Base-by-base conservation (phyloP, 2,797 vertebrate species). In the Oreonectes daqikongensis region DNA sequence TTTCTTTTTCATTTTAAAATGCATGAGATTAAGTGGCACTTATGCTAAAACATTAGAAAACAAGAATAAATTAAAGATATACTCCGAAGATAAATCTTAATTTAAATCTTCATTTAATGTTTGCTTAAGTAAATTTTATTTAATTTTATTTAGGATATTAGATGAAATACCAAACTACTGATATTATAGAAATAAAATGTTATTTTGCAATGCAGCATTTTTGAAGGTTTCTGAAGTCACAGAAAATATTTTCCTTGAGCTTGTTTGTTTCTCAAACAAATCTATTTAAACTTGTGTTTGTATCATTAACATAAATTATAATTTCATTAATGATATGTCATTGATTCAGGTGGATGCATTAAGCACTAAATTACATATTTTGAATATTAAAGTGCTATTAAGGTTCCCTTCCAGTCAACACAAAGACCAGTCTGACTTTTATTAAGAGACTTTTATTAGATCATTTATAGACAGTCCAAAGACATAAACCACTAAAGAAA, bases 211-310 rank as follows among this genome's bases (percentile, higher is more conserved):
- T 28, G 15, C 26, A 59, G 40, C 10, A 52, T 60, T 55, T 35
- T 48, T 20, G 53, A 76, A n/a, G 64, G 40, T 61, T 69, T 28
- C 30, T 69, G 67, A 28, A 26, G 66, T 63, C 22, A 7, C 55
- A 61, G 55, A 69, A 61, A n/a, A n/a, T n/a, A n/a, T 69, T 60
- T 42, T 46, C n/a, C n/a, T 52, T 44, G 52, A 60, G 40, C 61
- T 77, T 30, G 46, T 32, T 72, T 72, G 18, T 30, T 28, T 57
- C 14, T 59, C 55, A 24, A 30, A 57, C 64, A 69, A 9, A 26
- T 20, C 15, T 2, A 6, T 64, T 73, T 73, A 15, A 72, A 42
- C 61, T 40, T 10, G n/a, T 24, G 10, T 57, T 75, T 75, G 72
- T 75, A 15, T 59, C 28, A 44, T 68, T 68, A 14, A 55, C 26